Evolutionary conservation across 2,797 vertebrate species (phyloP).

Genomic region (Tokudaia muenninki): DNA sequence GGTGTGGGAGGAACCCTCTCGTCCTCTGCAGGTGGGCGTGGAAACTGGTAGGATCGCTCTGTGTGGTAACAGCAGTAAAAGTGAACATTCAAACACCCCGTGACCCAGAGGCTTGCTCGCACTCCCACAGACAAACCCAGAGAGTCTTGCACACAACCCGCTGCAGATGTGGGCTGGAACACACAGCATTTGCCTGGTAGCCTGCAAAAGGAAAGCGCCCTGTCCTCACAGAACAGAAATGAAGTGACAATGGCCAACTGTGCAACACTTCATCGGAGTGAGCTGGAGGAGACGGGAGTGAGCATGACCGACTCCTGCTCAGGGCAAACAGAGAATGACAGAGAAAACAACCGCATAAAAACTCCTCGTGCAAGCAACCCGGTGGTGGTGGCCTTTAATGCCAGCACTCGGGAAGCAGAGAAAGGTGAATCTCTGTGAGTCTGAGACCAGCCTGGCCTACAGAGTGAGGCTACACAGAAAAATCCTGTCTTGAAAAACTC

Average conservation of each 20-base stretch:
- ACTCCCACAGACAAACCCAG: neutral
- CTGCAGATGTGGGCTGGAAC: neutral
- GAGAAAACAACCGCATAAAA: neutral
- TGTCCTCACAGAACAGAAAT: neutral
- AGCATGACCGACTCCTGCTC: neutral
- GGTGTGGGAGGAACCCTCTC: slow-evolving; percentile 8
- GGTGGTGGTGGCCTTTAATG: neutral
- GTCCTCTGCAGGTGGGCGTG: neutral
- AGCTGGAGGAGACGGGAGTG: too few relatives aligned
- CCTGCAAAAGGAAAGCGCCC: neutral
- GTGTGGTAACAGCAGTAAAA: slow-evolving; percentile 62
- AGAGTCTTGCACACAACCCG: neutral
- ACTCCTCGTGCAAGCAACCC: neutral
- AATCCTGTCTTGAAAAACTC: neutral
- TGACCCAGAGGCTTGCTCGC: slow-evolving; percentile 40
- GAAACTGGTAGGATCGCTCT: slow-evolving; percentile 48
- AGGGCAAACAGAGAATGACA: neutral
- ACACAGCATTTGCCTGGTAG: neutral
- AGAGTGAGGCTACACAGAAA: neutral
- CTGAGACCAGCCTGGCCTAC: neutral
- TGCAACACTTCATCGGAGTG: neutral
- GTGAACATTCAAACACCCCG: neutral
- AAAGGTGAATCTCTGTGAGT: neutral
- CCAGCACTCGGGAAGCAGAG: neutral
- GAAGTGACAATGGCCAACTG: neutral